Base-by-base conservation (phyloP, 1,140 invertebrate genomes). In the Cotesia typhae region DNA sequence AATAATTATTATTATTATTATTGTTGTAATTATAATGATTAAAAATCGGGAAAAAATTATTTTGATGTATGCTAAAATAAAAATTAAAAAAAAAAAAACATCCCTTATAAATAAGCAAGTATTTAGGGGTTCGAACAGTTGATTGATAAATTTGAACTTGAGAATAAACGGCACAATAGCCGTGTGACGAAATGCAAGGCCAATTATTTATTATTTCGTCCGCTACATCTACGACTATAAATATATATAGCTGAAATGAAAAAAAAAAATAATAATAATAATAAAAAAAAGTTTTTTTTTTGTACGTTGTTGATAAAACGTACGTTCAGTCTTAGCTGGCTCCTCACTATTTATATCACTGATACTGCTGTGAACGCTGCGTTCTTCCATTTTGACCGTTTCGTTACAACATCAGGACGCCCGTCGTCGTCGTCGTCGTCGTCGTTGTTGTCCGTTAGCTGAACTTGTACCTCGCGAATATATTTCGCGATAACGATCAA, bases 311-410 rank as follows among this genome's bases (percentile, higher is more conserved):
- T 28, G 37, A 28, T 52, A 38, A 36, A 61, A 85, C 84, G 86
- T 83, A 85, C 84, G 73, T 69, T 86, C 84, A 75, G 67, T 82
- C 79, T 78, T 85, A 67, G 79, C 76, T 69, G 80, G 73, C 75
- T 85, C 85, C 78, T 86, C 85, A 84, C 84, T 86, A 87, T 87
- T 87, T 86, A 87, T 86, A 85, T 86, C 85, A 80, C 83, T 86
- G 81, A 82, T 86, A 83, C 83, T 85, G 80, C 84, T 82, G 76
- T 84, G 82, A 80, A 85, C 82, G 79, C 81, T 84, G 79, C 80
- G 82, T 81, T 85, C 85, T 83, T 87, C 85, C 85, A 87, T 87
- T 85, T 87, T 87, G 83, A 81, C 80, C 73, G 79, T 77, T 75
- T 72, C 75, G 81, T 84, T 85, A 84, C 80, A 83, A 81, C 83